phyloP scores from a whole-genome alignment of 1,140 invertebrate genomes.

The Harlomillsia oculata region DNA sequence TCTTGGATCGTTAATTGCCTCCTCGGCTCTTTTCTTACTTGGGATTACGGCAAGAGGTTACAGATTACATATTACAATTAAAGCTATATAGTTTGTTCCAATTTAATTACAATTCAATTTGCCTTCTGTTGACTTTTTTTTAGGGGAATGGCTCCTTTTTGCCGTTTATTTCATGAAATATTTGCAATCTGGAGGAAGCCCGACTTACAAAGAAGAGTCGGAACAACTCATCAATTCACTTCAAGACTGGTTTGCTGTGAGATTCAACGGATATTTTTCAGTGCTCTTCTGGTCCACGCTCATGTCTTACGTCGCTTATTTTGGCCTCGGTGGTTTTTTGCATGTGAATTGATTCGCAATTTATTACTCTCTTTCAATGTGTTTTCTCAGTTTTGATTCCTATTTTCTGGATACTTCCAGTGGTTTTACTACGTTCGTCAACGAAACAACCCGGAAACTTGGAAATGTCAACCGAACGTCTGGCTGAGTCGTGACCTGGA shows the following conservation, averaged over 20 bases:
- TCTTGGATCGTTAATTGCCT: conserved; percentile 45
- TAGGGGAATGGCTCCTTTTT: conserved; percentile 56
- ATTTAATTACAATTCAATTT: not conserved
- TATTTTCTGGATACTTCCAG: conserved; percentile 40
- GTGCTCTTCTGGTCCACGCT: conserved; percentile 42
- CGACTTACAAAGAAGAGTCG: conserved; percentile 29
- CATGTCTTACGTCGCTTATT: conserved; percentile 51
- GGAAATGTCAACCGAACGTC: conserved; percentile 64
- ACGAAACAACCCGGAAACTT: conserved; percentile 50
- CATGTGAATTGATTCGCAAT: conserved; percentile 46
- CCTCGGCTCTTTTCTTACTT: conserved; percentile 48
- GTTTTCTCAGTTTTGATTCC: conserved; percentile 21
- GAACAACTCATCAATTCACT: conserved; percentile 29
- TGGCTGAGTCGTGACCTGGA: conserved; percentile 56
- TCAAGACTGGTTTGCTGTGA: conserved; percentile 20
- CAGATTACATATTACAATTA: not conserved
- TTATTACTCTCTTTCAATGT: not conserved
- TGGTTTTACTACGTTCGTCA: conserved; percentile 59
- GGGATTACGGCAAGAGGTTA: conserved; percentile 50
- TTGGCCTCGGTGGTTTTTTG: conserved; percentile 52
- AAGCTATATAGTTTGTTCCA: not conserved
- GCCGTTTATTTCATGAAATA: conserved; percentile 50
- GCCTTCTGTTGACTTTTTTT: conserved; percentile 36
- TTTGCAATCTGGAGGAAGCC: conserved; percentile 30
- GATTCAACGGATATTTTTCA: conserved; percentile 24